Conservation (phyloP, 2,113 vertebrate genomes). For the Redunca redunca region DNA sequence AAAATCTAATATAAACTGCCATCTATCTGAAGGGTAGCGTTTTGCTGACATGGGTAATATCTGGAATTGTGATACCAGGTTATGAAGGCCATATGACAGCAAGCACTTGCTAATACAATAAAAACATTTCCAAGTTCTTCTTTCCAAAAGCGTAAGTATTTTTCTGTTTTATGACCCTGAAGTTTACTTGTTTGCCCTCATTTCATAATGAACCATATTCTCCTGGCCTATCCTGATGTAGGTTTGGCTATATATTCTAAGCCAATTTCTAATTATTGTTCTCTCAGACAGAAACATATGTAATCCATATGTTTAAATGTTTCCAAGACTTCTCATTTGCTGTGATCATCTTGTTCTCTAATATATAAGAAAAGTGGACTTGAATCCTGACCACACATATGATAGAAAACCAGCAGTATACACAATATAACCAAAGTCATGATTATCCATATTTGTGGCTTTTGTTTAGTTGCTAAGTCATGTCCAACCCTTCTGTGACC, state of each 20-base stretch:
- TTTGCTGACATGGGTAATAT: constrained; percentile 26
- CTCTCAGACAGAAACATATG: not conserved
- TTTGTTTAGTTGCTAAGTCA: not conserved
- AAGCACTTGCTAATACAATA: not conserved
- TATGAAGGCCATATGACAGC: not conserved
- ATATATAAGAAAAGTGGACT: not conserved
- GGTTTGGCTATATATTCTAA: not conserved
- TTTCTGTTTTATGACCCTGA: not conserved
- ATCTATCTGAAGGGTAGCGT: not conserved
- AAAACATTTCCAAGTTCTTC: not conserved
- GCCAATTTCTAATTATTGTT: not conserved
- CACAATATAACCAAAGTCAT: not conserved
- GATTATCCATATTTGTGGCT: not conserved
- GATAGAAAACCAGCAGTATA: not conserved
- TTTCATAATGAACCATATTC: not conserved
- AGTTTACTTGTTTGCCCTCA: not conserved
- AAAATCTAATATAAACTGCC: constrained; percentile 32
- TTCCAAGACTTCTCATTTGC: not conserved
- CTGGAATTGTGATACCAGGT: not conserved
- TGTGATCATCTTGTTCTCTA: not conserved
- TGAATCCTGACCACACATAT: not conserved
- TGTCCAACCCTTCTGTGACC: not conserved
- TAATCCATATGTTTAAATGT: not conserved
- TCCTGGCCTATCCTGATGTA: not conserved
- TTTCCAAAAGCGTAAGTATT: not conserved